Evolutionary conservation across 23 tunicate genomes (phyloP).

Genomic region (Diplosoma virens): DNA sequence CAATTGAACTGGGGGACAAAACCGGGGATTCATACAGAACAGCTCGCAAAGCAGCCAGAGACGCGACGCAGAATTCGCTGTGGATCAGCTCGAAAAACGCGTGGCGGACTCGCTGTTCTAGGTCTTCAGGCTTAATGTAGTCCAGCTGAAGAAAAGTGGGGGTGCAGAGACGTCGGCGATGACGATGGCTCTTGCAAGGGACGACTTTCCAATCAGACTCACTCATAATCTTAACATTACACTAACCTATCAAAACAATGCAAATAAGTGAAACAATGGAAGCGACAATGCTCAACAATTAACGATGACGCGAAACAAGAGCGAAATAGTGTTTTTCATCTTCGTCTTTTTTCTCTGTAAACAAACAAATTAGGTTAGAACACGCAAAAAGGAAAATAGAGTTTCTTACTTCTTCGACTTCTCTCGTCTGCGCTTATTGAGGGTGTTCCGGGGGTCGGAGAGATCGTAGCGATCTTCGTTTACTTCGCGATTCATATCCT

Average conservation of each 20-base stretch:
- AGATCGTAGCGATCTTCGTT: conserved; percentile 86
- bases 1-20: conserved; percentile 3
- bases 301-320: too few relatives aligned
- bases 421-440: conserved; percentile 78
- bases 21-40: not conserved
- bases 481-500: conserved; percentile 86
- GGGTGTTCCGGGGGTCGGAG: conserved; percentile 83
- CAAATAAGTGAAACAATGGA: too few relatives aligned
- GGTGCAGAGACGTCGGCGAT: not conserved
- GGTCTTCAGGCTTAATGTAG: not conserved
- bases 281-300: too few relatives aligned
- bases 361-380: too few relatives aligned
- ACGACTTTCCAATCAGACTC: conserved; percentile 16
- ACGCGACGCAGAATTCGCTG: not conserved
- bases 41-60: not conserved
- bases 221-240: too few relatives aligned
- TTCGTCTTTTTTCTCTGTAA: too few relatives aligned
- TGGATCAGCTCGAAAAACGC: not conserved
- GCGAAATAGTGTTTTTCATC: too few relatives aligned
- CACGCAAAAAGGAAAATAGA: too few relatives aligned
- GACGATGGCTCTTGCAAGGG: conserved; percentile 3
- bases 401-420: conserved; percentile 35
- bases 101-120: not conserved
- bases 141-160: too few relatives aligned
- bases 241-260: too few relatives aligned